Conservation (phyloP, 2,888 invertebrate genomes). For the Nomada hirtipes region DNA sequence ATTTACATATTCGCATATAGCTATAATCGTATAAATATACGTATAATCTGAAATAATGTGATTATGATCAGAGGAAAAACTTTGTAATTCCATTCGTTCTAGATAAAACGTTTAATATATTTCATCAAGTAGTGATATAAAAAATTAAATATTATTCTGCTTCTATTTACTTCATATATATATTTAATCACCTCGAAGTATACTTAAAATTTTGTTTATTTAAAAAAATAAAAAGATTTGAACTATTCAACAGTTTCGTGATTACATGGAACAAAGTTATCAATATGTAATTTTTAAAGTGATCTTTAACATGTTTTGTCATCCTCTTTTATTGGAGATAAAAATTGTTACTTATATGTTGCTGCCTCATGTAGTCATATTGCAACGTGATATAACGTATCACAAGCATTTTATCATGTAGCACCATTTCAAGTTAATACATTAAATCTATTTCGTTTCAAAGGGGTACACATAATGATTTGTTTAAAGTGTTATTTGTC, state of each 20-base stretch:
- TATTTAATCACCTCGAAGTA: conserved; percentile 51
- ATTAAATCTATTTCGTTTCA: conserved; percentile 21
- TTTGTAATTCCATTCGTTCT: conserved; percentile 17
- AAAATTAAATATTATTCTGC: conserved; percentile 69
- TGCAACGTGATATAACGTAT: conserved; percentile 56
- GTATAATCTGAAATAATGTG: conserved; percentile 49
- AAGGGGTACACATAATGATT: conserved; percentile 26
- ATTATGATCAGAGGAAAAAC: conserved; percentile 51
- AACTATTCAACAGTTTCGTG: conserved; percentile 65
- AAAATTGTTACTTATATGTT: conserved; percentile 46
- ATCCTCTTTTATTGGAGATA: conserved; percentile 46
- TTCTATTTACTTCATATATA: conserved; percentile 60
- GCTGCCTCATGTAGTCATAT: conserved; percentile 60
- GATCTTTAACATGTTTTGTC: conserved; percentile 36
- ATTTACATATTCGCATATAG: conserved; percentile 54
- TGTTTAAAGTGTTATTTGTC: conserved; percentile 23
- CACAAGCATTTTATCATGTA: conserved; percentile 70
- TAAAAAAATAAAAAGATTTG: conserved; percentile 71
- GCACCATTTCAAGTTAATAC: conserved; percentile 73
- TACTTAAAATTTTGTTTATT: conserved; percentile 63
- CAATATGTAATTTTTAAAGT: conserved; percentile 48
- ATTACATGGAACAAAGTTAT: conserved; percentile 64
- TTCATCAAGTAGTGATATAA: conserved; percentile 61
- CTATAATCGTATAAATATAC: conserved; percentile 35
- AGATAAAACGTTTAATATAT: conserved; percentile 53